phyloP scores from a whole-genome alignment of 2,888 invertebrate species.

The Ctenicera cuprea region DNA sequence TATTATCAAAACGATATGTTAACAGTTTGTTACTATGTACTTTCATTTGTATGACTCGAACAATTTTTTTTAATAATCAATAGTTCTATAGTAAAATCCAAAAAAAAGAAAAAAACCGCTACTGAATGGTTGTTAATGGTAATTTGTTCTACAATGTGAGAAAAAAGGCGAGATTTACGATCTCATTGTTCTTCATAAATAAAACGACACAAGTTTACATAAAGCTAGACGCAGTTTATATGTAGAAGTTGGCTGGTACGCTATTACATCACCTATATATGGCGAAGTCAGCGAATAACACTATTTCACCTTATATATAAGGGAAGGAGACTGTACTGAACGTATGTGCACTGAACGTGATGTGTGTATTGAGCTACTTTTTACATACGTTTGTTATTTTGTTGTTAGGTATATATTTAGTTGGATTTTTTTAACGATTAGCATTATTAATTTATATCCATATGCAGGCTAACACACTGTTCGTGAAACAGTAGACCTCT shows the following conservation, averaged over 20 bases:
- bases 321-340: slow-evolving; percentile 42
- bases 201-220: slow-evolving; percentile 37
- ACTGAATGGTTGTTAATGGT: not conserved
- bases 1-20: no score
- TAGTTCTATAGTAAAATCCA: not conserved
- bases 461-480: no score
- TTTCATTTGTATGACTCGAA: no score
- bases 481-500: no score
- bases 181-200: slow-evolving; percentile 34
- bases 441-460: no score
- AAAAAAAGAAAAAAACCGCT: not conserved
- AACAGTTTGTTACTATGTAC: no score
- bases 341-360: slow-evolving; percentile 36
- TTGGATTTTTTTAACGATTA: no score
- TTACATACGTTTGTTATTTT: not conserved
- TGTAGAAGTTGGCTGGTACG: slow-evolving; percentile 33
- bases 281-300: slow-evolving; percentile 41
- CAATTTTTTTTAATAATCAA: no score
- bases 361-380: slow-evolving; percentile 13
- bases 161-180: slow-evolving; percentile 18
- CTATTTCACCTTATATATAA: slow-evolving; percentile 49
- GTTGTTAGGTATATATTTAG: no score
- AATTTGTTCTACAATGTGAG: slow-evolving; percentile 13
- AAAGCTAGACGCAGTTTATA: slow-evolving; percentile 36
- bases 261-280: slow-evolving; percentile 49